phyloP scores from a whole-genome alignment of 64 coral and sea anemone species.

The Actinia equina region DNA sequence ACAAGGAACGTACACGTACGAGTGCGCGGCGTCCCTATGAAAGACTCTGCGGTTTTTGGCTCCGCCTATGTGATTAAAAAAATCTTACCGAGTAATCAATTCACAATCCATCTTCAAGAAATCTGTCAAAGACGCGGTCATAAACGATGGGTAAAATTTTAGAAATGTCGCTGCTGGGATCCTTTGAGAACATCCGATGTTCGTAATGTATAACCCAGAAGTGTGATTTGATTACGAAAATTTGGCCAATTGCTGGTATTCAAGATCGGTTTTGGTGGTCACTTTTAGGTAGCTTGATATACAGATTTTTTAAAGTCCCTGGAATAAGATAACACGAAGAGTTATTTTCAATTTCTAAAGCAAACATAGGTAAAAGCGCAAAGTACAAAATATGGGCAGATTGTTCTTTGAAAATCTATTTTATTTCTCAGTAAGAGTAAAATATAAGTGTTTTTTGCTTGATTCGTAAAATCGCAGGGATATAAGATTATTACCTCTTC shows the following conservation, averaged over 20 bases:
- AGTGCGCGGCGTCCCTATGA: neutral
- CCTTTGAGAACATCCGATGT: neutral
- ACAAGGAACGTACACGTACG: neutral
- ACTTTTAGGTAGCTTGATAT: too few relatives aligned
- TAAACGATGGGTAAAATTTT: neutral
- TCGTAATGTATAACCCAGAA: neutral
- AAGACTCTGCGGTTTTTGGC: neutral
- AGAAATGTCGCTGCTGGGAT: neutral
- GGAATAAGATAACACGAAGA: too few relatives aligned
- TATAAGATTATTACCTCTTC: too few relatives aligned
- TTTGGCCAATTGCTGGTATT: neutral
- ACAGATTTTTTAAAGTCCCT: too few relatives aligned
- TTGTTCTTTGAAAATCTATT: too few relatives aligned
- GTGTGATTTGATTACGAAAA: neutral
- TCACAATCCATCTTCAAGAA: neutral
- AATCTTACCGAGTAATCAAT: neutral
- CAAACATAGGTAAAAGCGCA: too few relatives aligned
- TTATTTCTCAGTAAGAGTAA: too few relatives aligned
- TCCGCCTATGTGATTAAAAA: conserved; percentile 21
- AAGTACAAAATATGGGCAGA: too few relatives aligned
- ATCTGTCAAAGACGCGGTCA: conserved; percentile 1
- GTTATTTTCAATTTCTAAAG: too few relatives aligned
- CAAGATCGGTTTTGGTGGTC: too few relatives aligned
- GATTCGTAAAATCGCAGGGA: too few relatives aligned
- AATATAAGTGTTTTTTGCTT: too few relatives aligned